Evolutionary conservation across 2,797 vertebrate species (phyloP).

Genomic region (Malurus splendens): DNA sequence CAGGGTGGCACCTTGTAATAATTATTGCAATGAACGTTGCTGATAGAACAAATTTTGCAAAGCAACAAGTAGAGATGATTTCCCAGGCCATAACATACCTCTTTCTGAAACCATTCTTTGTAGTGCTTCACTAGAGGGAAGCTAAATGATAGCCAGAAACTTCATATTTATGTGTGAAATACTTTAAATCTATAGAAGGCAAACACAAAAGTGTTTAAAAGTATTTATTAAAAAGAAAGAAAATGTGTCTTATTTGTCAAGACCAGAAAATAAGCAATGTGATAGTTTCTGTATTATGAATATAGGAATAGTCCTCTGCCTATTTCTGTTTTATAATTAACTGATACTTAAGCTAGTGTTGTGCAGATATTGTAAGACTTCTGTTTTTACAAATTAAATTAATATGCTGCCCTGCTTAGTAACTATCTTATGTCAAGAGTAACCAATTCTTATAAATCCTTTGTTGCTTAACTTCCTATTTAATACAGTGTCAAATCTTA

Average conservation of each 20-base stretch:
- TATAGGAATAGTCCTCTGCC: not conserved
- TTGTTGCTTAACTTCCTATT: not conserved
- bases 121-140: not conserved
- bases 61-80: not conserved
- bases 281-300: not conserved
- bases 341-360: not conserved
- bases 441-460: not conserved
- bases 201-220: not conserved
- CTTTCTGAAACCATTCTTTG: not conserved
- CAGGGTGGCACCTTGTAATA: conserved; percentile 22
- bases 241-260: not conserved
- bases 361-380: not conserved
- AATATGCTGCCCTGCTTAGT: not conserved
- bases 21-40: conserved; percentile 11
- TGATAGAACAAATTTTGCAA: conserved; percentile 26
- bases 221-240: not conserved
- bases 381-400: not conserved
- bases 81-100: not conserved
- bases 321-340: not conserved
- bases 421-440: not conserved
- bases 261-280: not conserved
- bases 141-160: conserved; percentile 14
- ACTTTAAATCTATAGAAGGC: not conserved
- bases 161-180: conserved; percentile 14
- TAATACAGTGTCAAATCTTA: not conserved